These are phyloP conservation scores for Dromaius novaehollandiae DNA, from an alignment of 2,113 vertebrate genomes.

Conservation along the genomic window DNA sequence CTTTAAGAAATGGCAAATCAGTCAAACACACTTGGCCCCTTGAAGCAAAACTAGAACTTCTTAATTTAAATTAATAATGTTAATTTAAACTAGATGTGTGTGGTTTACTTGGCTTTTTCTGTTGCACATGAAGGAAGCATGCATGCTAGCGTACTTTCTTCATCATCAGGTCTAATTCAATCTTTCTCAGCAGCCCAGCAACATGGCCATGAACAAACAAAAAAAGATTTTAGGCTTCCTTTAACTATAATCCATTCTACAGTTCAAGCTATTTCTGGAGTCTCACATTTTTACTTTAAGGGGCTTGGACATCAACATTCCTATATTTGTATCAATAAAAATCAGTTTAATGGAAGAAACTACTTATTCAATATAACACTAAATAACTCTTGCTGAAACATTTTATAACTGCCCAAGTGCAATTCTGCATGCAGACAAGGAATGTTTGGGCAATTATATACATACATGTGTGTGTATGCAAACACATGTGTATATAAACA, in stretches of 20 bases:
- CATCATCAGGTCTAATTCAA: not conserved
- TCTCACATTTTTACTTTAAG: not conserved
- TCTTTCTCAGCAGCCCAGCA: not conserved
- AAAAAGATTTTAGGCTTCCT: not conserved
- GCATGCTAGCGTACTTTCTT: not conserved
- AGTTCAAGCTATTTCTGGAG: not conserved
- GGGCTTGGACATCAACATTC: not conserved
- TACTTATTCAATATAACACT: not conserved
- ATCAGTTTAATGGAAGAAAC: not conserved
- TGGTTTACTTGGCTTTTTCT: not conserved
- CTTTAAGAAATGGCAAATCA: not conserved
- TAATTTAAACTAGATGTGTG: not conserved
- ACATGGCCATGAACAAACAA: not conserved
- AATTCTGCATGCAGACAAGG: not conserved
- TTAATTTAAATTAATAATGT: not conserved
- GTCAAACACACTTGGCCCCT: not conserved
- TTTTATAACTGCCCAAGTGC: not conserved
- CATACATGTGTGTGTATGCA: not conserved
- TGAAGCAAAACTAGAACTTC: not conserved
- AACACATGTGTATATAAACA: not conserved
- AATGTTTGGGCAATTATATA: not conserved
- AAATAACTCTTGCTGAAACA: not conserved
- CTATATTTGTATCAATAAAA: not conserved
- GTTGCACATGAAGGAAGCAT: not conserved
- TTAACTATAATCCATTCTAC: not conserved